Conservation (phyloP, 92 coral and sea anemone species). For the Epizoanthus illoricatus region DNA sequence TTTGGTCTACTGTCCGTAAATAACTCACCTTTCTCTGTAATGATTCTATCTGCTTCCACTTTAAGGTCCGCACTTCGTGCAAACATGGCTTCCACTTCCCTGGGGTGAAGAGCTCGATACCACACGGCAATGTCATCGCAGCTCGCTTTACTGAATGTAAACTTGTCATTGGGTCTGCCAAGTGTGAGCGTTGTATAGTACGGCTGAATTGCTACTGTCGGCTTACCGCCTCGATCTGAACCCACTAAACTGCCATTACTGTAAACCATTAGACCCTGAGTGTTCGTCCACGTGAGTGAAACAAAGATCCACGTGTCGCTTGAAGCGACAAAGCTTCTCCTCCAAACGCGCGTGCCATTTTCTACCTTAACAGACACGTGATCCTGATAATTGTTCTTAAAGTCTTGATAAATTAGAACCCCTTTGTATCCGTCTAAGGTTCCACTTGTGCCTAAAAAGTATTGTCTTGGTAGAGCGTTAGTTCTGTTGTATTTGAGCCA, state of each 20-base stretch:
- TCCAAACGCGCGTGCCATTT: slow-evolving; percentile 84
- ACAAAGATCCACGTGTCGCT: slow-evolving; percentile 88
- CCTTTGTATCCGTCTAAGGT: slow-evolving; percentile 75
- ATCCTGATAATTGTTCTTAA: slow-evolving; percentile 57
- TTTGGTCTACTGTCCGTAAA: neutral
- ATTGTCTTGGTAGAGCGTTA: slow-evolving; percentile 48
- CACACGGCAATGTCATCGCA: slow-evolving; percentile 91
- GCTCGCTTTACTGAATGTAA: slow-evolving; percentile 59
- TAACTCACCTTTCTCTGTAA: slow-evolving; percentile 64
- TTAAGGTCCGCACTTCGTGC: slow-evolving; percentile 68
- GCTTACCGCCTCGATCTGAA: slow-evolving; percentile 46
- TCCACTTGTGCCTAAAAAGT: slow-evolving; percentile 93
- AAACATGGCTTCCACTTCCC: slow-evolving; percentile 75
- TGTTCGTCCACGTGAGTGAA: slow-evolving; percentile 88
- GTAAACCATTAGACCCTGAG: slow-evolving; percentile 76
- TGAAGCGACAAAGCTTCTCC: slow-evolving; percentile 76
- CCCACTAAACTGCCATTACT: slow-evolving; percentile 77
- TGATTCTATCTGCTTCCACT: slow-evolving; percentile 38
- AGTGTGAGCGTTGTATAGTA: slow-evolving; percentile 54
- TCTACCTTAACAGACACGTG: slow-evolving; percentile 86
- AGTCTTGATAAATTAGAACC: slow-evolving; percentile 88
- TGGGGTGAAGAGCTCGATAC: slow-evolving; percentile 75
- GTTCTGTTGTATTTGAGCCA: slow-evolving; percentile 80
- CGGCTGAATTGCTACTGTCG: slow-evolving; percentile 55
- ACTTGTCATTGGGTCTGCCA: slow-evolving; percentile 72